These are phyloP conservation scores for Melieria picta DNA, from an alignment of 2,888 invertebrate species.

Conservation along the genomic window DNA sequence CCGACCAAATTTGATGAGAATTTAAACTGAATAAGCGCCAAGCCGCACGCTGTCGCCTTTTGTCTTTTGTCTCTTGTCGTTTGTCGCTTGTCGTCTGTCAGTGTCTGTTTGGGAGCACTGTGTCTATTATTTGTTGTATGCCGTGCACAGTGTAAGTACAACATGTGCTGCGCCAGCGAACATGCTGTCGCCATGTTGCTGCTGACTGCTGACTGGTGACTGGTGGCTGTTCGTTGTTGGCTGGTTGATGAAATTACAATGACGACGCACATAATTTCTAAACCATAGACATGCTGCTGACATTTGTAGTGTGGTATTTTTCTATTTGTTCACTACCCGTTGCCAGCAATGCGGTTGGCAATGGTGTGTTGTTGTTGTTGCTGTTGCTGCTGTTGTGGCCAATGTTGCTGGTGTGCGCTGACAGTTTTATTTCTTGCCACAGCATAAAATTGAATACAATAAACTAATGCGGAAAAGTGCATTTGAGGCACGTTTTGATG, in stretches of 20 bases:
- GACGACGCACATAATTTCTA: conserved; percentile 57
- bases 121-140: too few species aligned
- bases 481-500: conserved; percentile 5
- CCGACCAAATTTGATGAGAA: conserved; percentile 53
- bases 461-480: conserved; percentile 42
- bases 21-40: conserved; percentile 51
- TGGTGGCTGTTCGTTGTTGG: conserved; percentile 2
- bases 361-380: too few species aligned
- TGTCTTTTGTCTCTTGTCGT: too few species aligned
- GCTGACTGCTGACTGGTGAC: conserved; percentile 1
- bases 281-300: conserved; percentile 31
- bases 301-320: conserved; percentile 29
- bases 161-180: background rate
- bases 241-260: conserved; percentile 52
- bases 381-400: too few species aligned
- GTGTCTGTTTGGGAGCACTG: too few species aligned
- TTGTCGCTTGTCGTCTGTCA: too few species aligned
- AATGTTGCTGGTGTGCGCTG: too few species aligned
- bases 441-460: conserved; percentile 8
- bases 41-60: too few species aligned
- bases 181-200: conserved; percentile 1
- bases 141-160: too few species aligned
- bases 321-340: conserved; percentile 6
- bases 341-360: too few species aligned
- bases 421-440: background rate